phyloP scores from a whole-genome alignment of 2,113 vertebrate genomes.

The Mastomys coucha region DNA sequence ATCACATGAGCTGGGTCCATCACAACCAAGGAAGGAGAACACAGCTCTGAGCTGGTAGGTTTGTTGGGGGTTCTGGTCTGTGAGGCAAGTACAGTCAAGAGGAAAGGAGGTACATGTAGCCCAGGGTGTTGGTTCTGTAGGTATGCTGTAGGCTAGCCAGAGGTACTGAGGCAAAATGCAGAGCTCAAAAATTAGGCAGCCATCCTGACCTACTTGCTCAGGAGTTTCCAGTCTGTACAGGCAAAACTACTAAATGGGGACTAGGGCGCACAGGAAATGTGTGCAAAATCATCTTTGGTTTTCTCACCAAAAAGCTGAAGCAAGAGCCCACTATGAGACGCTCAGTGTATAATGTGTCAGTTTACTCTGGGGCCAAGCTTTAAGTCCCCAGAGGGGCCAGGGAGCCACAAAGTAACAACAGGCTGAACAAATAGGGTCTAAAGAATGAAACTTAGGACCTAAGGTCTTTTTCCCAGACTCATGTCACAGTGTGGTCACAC shows the following conservation, averaged over 20 bases:
- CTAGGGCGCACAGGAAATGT: neutral
- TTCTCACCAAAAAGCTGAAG: slow-evolving; percentile 21
- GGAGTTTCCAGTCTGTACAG: neutral
- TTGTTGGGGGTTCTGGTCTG: neutral
- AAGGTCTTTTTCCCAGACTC: neutral
- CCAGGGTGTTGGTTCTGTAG: neutral
- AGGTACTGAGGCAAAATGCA: neutral
- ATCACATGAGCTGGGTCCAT: neutral
- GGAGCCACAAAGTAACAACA: neutral
- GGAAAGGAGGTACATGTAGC: neutral
- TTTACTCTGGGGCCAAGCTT: neutral
- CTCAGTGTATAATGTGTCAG: neutral
- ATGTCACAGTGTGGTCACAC: neutral
- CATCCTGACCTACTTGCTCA: neutral
- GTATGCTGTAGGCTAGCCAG: neutral
- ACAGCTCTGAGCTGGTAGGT: neutral
- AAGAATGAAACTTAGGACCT: neutral
- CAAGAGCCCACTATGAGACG: neutral
- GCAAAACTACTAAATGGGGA: neutral
- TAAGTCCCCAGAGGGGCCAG: neutral
- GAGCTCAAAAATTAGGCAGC: neutral
- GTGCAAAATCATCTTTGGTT: neutral
- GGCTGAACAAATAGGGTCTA: neutral
- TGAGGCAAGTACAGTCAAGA: neutral
- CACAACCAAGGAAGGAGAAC: neutral